A percentile compares a stretch with the other conserved stretches of the same genome.
Conservation (phyloP, 2,888 invertebrate genomes). For the Acanthoscelides obtectus region DNA sequence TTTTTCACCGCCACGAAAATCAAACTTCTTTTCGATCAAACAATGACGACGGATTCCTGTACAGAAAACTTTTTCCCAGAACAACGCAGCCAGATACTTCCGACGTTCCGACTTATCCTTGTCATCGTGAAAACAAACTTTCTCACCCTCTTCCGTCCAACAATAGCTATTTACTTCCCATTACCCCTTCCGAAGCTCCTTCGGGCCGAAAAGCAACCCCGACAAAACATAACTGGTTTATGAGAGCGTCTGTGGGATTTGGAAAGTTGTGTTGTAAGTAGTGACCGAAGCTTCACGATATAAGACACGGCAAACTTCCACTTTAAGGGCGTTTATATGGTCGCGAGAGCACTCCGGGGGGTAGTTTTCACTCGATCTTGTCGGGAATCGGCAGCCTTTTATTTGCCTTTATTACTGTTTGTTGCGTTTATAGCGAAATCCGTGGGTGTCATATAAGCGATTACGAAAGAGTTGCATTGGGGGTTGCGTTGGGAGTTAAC, state of each 20-base stretch:
- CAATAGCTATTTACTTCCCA: background rate
- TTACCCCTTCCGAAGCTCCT: background rate
- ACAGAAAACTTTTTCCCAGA: too few species aligned
- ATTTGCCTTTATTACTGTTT: constrained; percentile 14
- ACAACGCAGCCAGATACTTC: too few species aligned
- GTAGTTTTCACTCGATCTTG: constrained; percentile 31
- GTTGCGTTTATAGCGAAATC: constrained; percentile 5
- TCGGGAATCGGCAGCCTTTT: constrained; percentile 25
- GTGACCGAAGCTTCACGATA: constrained; percentile 20
- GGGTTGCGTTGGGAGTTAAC: too few species aligned
- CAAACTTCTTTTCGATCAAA: too few species aligned
- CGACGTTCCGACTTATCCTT: background rate
- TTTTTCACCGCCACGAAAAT: too few species aligned
- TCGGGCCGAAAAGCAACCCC: background rate
- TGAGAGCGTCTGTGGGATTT: background rate
- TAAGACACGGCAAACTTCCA: constrained; percentile 33
- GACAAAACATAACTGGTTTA: background rate
- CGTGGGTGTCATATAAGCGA: constrained; percentile 4
- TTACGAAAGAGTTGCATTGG: too few species aligned
- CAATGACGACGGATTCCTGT: too few species aligned
- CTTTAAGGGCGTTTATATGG: constrained; percentile 38
- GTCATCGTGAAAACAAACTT: background rate
- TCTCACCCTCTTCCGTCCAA: background rate
- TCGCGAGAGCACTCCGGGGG: constrained; percentile 37
- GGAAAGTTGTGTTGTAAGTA: constrained; percentile 11